Base-by-base conservation (phyloP, 1,140 invertebrate species). In the Neodiprion fabricii region DNA sequence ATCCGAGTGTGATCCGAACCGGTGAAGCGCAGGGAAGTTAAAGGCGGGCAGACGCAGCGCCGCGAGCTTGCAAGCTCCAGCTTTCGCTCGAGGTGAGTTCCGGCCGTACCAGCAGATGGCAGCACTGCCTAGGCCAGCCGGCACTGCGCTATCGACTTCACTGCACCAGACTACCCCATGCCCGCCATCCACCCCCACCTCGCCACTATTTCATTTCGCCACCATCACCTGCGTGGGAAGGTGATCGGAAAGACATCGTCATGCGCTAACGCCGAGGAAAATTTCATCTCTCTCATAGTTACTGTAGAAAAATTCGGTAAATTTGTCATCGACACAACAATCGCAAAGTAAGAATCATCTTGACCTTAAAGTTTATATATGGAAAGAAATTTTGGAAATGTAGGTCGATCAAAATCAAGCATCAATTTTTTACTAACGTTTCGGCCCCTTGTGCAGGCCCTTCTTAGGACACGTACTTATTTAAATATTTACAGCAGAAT, bases 81-180 rank as follows among this genome's bases (percentile, higher is more conserved):
- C 7, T 7, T 2, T 69, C 67, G 67, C 28, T 23, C 40, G 67
- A 47, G 17, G 40, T 8, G 11, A 69, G 67, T 70, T 70, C n/a
- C 10, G 12, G 8, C 48, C 48, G 21, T 7, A 9, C 70, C 47
- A 40, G 47, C 14, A 71, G 70, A 71, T 71, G 70, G 70, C 70
- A 49, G 21, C 70, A 71, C 70, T n/a, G 23, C 48, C 70, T 23
- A 5, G 28, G 28, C 2, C 5, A 8, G 2, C n/a, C 70, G 12
- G 12, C 40, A 21, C 70, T 71, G 48, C 70, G 48, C 40, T 50
- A 71, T 71, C 70, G 70, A 71, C 70, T 47, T 14, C 70, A 48
- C 70, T 71, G 70, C 70, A 71, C 70, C 70, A 71, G 17, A 69
- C 67, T 69, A 69, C 17, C 67, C 67, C 17, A 10, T 47, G 40